Evolutionary conservation across 2,888 invertebrate genomes (phyloP), one percentile per base, ranked within the genome.

Genomic region (Meta bourneti): DNA sequence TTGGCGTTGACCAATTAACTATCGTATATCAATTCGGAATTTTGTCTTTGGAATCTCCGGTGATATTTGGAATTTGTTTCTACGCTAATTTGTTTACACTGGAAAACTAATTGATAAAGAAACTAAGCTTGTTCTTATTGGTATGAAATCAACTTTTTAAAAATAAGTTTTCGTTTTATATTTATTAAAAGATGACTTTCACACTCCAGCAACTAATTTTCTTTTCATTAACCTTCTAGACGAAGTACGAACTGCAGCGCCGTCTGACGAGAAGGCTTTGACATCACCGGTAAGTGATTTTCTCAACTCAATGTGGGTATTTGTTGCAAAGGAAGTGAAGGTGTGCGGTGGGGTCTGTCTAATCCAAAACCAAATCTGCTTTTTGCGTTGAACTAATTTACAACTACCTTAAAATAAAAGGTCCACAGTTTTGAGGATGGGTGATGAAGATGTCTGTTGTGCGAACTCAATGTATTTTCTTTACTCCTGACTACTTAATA

Each of bases 281-380:
- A 84, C 84, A 74, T 85, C 85, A 80, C 69, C 72, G 85, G 90
- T 90, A 69, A 90, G 90, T 90, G 48, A 79, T 7, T 54, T n/a
- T 82, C 75, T 61, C 51, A 74, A 20, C 34, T 85, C 34, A 19
- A 19, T 16, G 19, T n/a, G 48, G 16, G 69, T n/a, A 11, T 19
- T 48, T 71, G 69, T 70, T 13, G 34, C 49, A 69, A 61, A n/a
- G 48, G 51, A 82, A 82, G 70, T 70, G 48, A 20, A 80, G 54
- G 1, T 61, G 7, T 20, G 54, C 9, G 20, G 54, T 9, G 16
- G 5, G 51, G 6, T 79, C 34, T 20, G 16, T 79, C 51, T n/a
- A 13, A 51, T 49, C 51, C 11, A 16, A 48, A n/a, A 51, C 52
- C 19, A 20, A 48, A 79, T 13, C 20, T 13, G 51, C 16, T 7